phyloP scores from a whole-genome alignment of 2,888 invertebrate species.

The Lithodes maja region DNA sequence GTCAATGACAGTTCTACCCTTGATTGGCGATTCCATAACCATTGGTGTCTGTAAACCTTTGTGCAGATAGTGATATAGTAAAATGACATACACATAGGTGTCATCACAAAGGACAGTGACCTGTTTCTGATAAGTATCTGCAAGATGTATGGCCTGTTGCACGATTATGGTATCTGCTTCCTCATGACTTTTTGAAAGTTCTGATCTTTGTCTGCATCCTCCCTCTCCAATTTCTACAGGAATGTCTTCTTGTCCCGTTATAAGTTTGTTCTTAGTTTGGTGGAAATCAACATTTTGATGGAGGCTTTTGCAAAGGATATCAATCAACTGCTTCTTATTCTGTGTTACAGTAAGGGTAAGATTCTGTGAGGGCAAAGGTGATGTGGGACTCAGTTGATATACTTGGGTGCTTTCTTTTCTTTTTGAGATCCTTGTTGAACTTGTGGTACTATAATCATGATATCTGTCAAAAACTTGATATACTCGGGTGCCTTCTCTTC shows the following conservation, averaged over 20 bases:
- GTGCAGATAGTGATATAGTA: constrained; percentile 32
- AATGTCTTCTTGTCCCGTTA: constrained; percentile 32
- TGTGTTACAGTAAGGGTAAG: constrained; percentile 38
- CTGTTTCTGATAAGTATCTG: constrained; percentile 13
- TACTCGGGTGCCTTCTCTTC: too few species aligned
- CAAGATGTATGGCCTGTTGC: constrained; percentile 23
- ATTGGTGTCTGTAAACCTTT: constrained; percentile 28
- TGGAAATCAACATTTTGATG: constrained; percentile 27
- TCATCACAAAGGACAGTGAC: constrained; percentile 22
- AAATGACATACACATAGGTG: constrained; percentile 31
- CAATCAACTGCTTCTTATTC: constrained; percentile 36
- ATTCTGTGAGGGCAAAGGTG: constrained; percentile 41
- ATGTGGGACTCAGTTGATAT: constrained; percentile 30
- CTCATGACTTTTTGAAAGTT: constrained; percentile 29
- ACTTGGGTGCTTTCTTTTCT: constrained; percentile 32
- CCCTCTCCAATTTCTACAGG: not conserved
- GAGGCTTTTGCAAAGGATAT: constrained; percentile 31
- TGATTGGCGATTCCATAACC: constrained; percentile 30
- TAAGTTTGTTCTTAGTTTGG: constrained; percentile 26
- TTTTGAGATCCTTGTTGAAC: constrained; percentile 42
- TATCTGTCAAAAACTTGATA: too few species aligned
- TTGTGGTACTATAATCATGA: not conserved
- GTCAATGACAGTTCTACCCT: not conserved
- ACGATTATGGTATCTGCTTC: constrained; percentile 27
- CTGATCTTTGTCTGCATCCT: not conserved